Evolutionary conservation across 2,888 invertebrate species (phyloP), one percentile per base, ranked within the genome.

Genomic region (Candidula unifasciata): DNA sequence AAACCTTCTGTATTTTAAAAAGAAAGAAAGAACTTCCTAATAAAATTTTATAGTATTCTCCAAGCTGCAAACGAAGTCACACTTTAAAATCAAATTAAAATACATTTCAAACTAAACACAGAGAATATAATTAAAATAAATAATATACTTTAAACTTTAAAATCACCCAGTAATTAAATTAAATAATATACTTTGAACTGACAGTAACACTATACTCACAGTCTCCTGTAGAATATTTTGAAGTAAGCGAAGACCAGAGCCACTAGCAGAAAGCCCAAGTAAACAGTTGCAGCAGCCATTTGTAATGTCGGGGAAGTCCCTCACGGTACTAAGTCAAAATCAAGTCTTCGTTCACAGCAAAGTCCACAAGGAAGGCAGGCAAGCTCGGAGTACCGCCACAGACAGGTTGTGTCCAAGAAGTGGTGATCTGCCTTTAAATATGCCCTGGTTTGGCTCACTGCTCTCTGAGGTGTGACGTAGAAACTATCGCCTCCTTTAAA

Each of bases 261-360:
- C 13, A 88, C 87, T 10, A 84, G 87, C 10, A 88, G 71, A 1
- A 87, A 52, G 0, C 78, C 88, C 33, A 91, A 83, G 85, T 90
- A 91, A 16, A 91, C 71, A 52, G 90, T 88, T 18, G 90, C 85
- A 6, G 91, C 89, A 68, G 89, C 90, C 91, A 91, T 91, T 83
- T 69, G 80, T 37, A 37, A 57, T 21, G 35, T 33, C 24, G 8
- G 57, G n/a, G 27, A 37, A 44, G 6, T 44, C 44, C 0, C 1
- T 6, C 44, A 44, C 44, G 13, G 44, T 13, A 44, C n/a, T n/a
- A 44, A 44, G 44, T 44, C 44, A 6, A 44, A 44, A 13, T 44
- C 44, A 44, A 44, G 44, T 44, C 8, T 44, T 44, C n/a, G n/a
- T n/a, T 10, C 44, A 44, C 44, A n/a, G 71, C 27, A 21, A 64